Evolutionary conservation across 1,140 invertebrate genomes (phyloP), one percentile per base, ranked within the genome.

Genomic region (Apis florea): DNA sequence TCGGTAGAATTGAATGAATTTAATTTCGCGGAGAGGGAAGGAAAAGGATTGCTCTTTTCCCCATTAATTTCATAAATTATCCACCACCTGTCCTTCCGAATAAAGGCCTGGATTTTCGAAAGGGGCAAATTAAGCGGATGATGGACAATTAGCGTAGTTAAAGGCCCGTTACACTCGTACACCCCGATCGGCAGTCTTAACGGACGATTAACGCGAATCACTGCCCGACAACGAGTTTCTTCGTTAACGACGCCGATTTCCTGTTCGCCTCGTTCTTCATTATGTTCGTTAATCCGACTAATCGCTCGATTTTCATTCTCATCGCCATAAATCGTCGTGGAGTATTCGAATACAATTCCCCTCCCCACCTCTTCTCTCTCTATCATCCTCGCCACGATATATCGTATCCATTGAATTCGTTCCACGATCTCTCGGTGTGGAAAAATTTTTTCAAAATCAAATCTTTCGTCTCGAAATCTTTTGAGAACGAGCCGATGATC

Each of bases 151-250:
- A 47, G 31, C 71, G 56, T 11, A 17, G 21, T 13, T 24, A 24
- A 21, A 47, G 31, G 26, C 5, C 12, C 6, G 17, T 12, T 17
- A 26, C 26, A 13, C 26, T 49, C 21, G 6, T 73, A 17, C 5
- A 24, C 17, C 13, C 17, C 12, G 24, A 26, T 31, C 24, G 58
- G n/a, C 17, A 31, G 24, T 64, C 31, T 12, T 61, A 63, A 75
- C 24, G 49, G 47, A 12, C n/a, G 59, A 75, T 75, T 63, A 75
- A 61, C 13, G 47, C 12, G 72, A 73, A 74, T 74, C n/a, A 56
- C 31, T 13, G 70, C 3, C 21, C 12, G 1, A 12, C 26, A 26
- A 13, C n/a, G 71, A 51, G 8, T 49, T 19, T 26, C 72, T 61
- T 74, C 58, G 58, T 49, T 61, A 61, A 74, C 47, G n/a, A 51